Evolutionary conservation across 2,888 invertebrate genomes (phyloP).

Genomic region (Bellardia pandia): DNA sequence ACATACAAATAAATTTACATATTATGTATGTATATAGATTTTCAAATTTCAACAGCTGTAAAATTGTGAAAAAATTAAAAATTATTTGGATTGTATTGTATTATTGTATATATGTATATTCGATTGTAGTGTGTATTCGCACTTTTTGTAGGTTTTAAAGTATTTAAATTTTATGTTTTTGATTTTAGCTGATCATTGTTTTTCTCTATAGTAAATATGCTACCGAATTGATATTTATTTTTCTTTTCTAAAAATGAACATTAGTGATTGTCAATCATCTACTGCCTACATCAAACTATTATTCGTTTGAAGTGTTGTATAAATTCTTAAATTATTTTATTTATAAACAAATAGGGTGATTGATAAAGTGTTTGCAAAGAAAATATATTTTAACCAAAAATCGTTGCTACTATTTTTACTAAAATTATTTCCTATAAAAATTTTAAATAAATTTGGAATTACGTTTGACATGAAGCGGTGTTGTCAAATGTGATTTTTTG

Average conservation of each 20-base stretch:
- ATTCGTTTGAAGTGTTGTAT: not conserved
- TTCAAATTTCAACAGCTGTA: no score
- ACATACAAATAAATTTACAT: no score
- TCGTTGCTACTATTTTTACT: no score
- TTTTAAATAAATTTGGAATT: no score
- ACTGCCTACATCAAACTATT: not conserved
- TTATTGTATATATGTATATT: no score
- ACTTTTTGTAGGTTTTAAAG: not conserved
- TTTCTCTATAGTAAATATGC: not conserved
- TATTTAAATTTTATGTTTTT: constrained; percentile 25
- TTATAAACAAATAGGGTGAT: constrained; percentile 4
- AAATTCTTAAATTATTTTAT: constrained; percentile 5
- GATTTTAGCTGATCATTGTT: constrained; percentile 33
- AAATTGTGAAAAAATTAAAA: not conserved
- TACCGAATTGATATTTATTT: constrained; percentile 7
- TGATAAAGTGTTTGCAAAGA: not conserved
- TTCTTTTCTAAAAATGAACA: constrained; percentile 22
- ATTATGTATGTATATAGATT: no score
- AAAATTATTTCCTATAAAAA: no score
- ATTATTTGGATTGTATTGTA: no score
- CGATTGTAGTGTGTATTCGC: constrained; percentile 23
- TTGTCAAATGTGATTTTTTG: no score
- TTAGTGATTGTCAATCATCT: constrained; percentile 52
- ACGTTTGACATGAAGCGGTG: no score
- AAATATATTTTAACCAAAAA: no score